Evolutionary conservation across 2,888 invertebrate genomes (phyloP), one percentile per base, ranked within the genome.

Genomic region (Lasioglossum pauxillum): DNA sequence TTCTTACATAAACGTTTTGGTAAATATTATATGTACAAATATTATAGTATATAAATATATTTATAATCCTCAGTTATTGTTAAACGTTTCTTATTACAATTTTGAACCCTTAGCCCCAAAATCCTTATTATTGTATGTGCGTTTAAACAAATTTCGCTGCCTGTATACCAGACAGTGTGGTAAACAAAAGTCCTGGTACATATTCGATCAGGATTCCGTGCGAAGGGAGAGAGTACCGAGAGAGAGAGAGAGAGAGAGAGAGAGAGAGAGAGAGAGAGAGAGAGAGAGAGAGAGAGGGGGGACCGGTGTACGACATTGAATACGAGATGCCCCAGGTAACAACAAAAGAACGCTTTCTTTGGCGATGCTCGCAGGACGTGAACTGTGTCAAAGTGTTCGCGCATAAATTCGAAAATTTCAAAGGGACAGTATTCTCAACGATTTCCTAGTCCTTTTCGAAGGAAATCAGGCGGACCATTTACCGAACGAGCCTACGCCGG

Each of bases 221-320:
- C 82, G 46, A 78, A 75, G 75, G 77, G 75, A 73, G 75, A 88
- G 79, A 31, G 31, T 31, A 31, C 31, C 31, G 31, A 31, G 82
- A 82, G 74, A n/a, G 64, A 67, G n/a, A n/a, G 12, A 57, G 14
- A 14, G 14, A 89, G 88, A 80, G 83, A 35, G 82, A 82, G 74
- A n/a, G 64, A 67, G n/a, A n/a, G 12, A 57, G 35, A 35, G 82
- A 82, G 74, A n/a, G 64, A 67, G n/a, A n/a, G 12, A 57, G 35
- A 35, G 27, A 14, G 12, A 46, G 57, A 67, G 60, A 60, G 27
- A 60, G 27, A 14, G 14, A 89, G 88, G 78, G 83, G 88, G 89
- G 86, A 86, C 84, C 76, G 74, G 85, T 89, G 90, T 91, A 88
- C 91, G 92, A 90, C 87, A 84, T 79, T 90, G 93, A 93, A 93